Percentiles rank a stretch among this genome's conserved stretches.
Evolutionary conservation across 2,888 invertebrate genomes (phyloP).

Genomic region (Amiota communis): DNA sequence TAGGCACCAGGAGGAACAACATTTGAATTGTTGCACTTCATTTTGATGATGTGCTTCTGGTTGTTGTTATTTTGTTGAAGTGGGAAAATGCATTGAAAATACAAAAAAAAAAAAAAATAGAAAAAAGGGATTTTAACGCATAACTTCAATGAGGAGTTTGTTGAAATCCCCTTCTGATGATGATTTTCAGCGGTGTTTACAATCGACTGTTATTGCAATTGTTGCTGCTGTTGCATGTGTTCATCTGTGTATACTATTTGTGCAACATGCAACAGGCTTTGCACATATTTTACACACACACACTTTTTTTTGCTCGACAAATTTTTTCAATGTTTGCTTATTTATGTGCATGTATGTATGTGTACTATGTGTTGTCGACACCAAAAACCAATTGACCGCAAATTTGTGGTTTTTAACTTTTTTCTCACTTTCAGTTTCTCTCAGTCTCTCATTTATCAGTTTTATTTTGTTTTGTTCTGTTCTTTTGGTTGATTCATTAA

Average conservation of each 20-base stretch:
- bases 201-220: not conserved
- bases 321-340: not conserved
- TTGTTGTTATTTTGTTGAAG: slow-evolving; percentile 1
- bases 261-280: slow-evolving; percentile 21
- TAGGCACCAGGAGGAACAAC: slow-evolving; percentile 3
- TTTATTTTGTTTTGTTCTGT: slow-evolving; percentile 5
- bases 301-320: not conserved
- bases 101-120: slow-evolving; percentile 19
- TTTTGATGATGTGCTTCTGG: not conserved
- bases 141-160: not conserved
- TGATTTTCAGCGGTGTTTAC: slow-evolving; percentile 6
- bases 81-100: not conserved
- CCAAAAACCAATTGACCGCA: slow-evolving; percentile 64
- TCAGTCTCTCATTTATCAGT: not conserved
- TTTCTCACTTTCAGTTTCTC: slow-evolving; percentile 1
- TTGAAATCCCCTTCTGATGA: not conserved
- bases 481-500: not conserved
- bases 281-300: not conserved
- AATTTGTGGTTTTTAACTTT: slow-evolving; percentile 50
- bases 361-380: slow-evolving; percentile 8
- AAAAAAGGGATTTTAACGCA: slow-evolving; percentile 6
- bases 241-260: not conserved
- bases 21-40: slow-evolving; percentile 20
- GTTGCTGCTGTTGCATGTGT: slow-evolving; percentile 1
- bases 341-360: not conserved